Evolutionary conservation across 2,888 invertebrate genomes (phyloP).

Genomic region (Chrysolina oricalcia): DNA sequence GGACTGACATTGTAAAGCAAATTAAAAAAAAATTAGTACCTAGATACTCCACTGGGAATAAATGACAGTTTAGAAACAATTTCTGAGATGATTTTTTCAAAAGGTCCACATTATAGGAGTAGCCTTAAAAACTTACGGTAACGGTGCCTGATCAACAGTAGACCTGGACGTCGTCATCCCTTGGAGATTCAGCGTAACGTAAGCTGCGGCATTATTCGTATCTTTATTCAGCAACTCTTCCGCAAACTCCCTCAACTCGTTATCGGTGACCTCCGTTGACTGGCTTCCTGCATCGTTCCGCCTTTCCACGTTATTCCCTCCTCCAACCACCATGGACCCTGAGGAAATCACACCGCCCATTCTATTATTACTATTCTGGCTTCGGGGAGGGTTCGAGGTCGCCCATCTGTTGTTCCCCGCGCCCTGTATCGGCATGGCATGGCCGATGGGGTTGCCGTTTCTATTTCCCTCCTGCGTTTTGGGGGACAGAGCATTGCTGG

Average conservation of each 20-base stretch:
- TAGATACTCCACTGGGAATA: too few species aligned
- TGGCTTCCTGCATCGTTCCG: neutral
- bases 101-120: neutral
- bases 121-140: conserved; percentile 78
- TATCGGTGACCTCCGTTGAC: conserved; percentile 55
- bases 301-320: neutral
- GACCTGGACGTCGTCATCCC: conserved; percentile 82
- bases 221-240: conserved; percentile 84
- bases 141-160: conserved; percentile 81
- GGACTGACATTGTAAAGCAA: too few species aligned
- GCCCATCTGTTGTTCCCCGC: neutral
- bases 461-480: neutral
- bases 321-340: conserved; percentile 33
- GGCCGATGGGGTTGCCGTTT: neutral
- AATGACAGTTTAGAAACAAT: too few species aligned
- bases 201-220: conserved; percentile 81
- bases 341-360: conserved; percentile 37
- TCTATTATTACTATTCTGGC: conserved; percentile 26
- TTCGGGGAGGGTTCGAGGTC: neutral
- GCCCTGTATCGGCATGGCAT: neutral
- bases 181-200: conserved; percentile 83
- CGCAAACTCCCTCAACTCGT: conserved; percentile 77
- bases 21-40: too few species aligned
- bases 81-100: too few species aligned
- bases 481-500: neutral